Conservation (phyloP, 2,113 vertebrate genomes). For the Bubo blakistoni region DNA sequence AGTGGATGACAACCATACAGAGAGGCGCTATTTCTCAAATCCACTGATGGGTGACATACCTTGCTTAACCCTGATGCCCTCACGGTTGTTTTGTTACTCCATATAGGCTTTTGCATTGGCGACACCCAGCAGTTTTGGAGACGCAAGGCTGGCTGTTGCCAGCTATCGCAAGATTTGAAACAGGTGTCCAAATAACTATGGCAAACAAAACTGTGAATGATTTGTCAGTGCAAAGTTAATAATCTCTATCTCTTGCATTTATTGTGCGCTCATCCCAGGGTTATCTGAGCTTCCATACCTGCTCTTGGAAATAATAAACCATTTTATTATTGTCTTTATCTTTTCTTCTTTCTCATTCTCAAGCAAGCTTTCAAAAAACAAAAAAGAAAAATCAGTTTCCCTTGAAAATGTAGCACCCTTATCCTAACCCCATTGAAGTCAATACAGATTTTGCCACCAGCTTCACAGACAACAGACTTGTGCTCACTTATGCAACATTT, state of each 20-base stretch:
- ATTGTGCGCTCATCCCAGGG: neutral
- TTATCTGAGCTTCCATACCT: slow-evolving; percentile 22
- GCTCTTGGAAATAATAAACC: slow-evolving; percentile 56
- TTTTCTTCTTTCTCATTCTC: slow-evolving; percentile 30
- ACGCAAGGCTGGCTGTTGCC: neutral
- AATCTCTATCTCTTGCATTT: slow-evolving; percentile 25
- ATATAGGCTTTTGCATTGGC: neutral
- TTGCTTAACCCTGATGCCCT: neutral
- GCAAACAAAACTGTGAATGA: slow-evolving; percentile 51
- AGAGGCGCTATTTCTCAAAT: neutral
- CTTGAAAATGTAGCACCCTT: neutral
- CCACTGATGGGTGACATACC: neutral
- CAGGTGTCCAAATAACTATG: slow-evolving; percentile 6
- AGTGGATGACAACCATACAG: neutral
- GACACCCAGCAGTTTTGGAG: neutral
- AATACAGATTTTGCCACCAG: neutral
- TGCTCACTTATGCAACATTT: neutral
- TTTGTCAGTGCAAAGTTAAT: slow-evolving; percentile 51
- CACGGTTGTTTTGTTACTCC: neutral
- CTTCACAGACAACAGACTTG: accelerated
- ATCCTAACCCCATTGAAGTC: neutral
- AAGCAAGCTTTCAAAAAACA: neutral
- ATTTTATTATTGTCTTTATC: slow-evolving; percentile 56
- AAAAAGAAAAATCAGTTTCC: neutral
- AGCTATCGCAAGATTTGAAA: neutral